These are phyloP conservation scores for Parapsyche elsis DNA, from an alignment of 1,140 invertebrate genomes.

Conservation along the genomic window DNA sequence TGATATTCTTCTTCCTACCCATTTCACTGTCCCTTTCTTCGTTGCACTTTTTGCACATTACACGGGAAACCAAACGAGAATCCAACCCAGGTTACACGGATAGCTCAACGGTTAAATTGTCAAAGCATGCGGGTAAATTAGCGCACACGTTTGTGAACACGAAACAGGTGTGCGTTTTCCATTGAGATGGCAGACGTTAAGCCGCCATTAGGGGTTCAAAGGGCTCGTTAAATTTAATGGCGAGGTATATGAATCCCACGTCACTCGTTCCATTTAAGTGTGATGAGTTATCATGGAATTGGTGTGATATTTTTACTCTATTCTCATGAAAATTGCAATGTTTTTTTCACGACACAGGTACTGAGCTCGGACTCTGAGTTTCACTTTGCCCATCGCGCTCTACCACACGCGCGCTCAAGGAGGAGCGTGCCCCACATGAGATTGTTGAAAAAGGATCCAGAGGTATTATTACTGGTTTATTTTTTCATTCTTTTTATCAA, in stretches of 20 bases:
- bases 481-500: background rate
- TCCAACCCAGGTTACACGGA: no score
- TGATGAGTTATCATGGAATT: background rate
- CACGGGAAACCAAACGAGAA: no score
- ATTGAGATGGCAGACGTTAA: background rate
- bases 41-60: no score
- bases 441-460: conserved; percentile 87
- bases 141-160: no score
- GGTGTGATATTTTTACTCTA: background rate
- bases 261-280: background rate
- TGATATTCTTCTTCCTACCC: no score
- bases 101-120: no score
- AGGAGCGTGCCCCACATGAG: conserved; percentile 88
- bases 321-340: background rate
- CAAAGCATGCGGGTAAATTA: no score
- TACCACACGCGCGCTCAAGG: conserved; percentile 86
- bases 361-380: conserved; percentile 87
- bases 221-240: background rate
- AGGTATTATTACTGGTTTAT: conserved; percentile 74
- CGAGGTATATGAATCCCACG: background rate
- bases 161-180: no score
- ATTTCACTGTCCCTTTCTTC: no score
- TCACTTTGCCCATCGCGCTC: conserved; percentile 89
- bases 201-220: background rate
- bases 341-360: conserved; percentile 70